phyloP scores from a whole-genome alignment of 2,888 invertebrate genomes.

The Phortica okadai region DNA sequence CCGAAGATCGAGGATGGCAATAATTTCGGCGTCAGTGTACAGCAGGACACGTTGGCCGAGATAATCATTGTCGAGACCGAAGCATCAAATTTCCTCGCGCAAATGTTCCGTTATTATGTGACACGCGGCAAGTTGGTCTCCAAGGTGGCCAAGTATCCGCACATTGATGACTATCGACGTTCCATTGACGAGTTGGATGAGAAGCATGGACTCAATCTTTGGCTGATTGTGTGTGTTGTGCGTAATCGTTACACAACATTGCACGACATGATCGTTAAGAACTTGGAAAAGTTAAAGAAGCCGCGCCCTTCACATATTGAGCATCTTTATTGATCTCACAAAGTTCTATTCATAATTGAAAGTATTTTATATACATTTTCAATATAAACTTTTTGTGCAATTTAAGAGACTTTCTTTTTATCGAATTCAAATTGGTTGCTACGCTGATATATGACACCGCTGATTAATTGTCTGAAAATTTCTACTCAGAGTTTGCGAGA shows the following conservation, averaged over 20 bases:
- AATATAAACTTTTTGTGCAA: no score
- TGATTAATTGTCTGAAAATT: background rate
- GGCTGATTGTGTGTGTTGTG: background rate
- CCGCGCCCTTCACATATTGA: background rate
- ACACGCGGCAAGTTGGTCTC: background rate
- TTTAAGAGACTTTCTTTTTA: no score
- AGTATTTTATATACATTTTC: no score
- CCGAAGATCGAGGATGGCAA: background rate
- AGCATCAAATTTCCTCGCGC: background rate
- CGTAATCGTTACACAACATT: background rate
- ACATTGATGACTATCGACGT: background rate
- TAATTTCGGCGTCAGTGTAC: background rate
- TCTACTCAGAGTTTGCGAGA: background rate
- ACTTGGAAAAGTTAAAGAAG: background rate
- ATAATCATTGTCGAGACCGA: background rate
- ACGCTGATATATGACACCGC: background rate
- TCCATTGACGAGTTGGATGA: slow-evolving; percentile 1
- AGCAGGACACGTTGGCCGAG: background rate
- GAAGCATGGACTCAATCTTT: background rate
- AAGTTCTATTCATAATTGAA: background rate
- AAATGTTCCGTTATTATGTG: background rate
- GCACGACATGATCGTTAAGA: background rate
- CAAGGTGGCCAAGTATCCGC: background rate
- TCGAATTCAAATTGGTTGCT: background rate
- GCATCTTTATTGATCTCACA: background rate